phyloP scores from a whole-genome alignment of 2,797 vertebrate species.

The Alectoris magna region DNA sequence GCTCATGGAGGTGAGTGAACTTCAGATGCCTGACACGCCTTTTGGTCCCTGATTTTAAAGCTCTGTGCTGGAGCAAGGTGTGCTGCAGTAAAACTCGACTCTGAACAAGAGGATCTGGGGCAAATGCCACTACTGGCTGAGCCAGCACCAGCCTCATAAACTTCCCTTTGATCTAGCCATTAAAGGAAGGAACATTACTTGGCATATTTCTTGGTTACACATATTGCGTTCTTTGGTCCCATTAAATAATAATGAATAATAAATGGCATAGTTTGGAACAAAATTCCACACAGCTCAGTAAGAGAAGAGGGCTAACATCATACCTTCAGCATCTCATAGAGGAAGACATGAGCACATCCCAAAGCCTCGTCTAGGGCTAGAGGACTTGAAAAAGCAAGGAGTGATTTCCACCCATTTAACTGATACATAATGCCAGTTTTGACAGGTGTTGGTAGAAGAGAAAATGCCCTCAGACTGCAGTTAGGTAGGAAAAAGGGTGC shows the following conservation, averaged over 20 bases:
- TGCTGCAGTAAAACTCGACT: not conserved
- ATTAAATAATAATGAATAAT: constrained; percentile 75
- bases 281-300: constrained; percentile 50
- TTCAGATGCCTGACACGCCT: not conserved
- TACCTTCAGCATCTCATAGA: not conserved
- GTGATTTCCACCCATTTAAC: not conserved
- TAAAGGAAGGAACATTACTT: constrained; percentile 72
- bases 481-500: not conserved
- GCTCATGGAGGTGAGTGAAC: not conserved
- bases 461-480: not conserved
- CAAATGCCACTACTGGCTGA: constrained; percentile 37
- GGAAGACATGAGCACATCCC: not conserved
- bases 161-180: constrained; percentile 54
- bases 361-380: not conserved
- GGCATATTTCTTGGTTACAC: constrained; percentile 69
- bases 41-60: not conserved
- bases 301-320: constrained; percentile 9
- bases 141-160: constrained; percentile 61
- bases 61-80: not conserved
- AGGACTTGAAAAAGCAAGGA: constrained; percentile 3
- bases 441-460: not conserved
- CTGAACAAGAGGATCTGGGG: constrained; percentile 22
- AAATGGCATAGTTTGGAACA: constrained; percentile 56
- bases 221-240: constrained; percentile 61
- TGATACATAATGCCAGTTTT: not conserved